Evolutionary conservation across 2,797 vertebrate species (phyloP), one percentile per base, ranked within the genome.

Genomic region (Bufotes viridis): DNA sequence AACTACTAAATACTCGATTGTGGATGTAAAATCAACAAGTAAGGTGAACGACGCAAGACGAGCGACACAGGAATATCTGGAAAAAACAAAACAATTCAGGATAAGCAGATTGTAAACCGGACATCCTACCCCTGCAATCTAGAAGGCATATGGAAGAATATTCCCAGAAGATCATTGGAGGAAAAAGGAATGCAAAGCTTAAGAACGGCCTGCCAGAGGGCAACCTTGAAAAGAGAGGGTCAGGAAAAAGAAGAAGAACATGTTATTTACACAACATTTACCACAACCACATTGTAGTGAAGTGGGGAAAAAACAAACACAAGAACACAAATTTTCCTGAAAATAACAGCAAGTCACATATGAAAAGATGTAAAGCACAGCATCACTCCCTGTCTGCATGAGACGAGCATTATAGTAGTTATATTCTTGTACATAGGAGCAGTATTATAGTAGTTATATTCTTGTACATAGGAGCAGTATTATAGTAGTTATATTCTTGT

Each of bases 161-260:
- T 29, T 79, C 57, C 57, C 53, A 79, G 78, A n/a, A 55, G 74
- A 79, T 29, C 24, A 29, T 20, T 26, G 78, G 78, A 60, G 24
- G 78, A 57, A 57, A 15, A 9, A 79, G 57, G 76, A 57, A 57
- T 60, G 78, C 13, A 60, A 79, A 58, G 24, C 24, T 79, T 60
- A 17, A 79, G 17, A 58, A 15, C 24, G 3, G 67, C 18, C 65
- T 6, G 82, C 65, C 65, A 83, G 65, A 57, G 51, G 53, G 29
- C 67, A 72, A 72, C 82, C 82, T 57, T 72, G 65, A 83, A 72
- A 55, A 24, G 78, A 58, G 78, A 11, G 34, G 82, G 26, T 58
- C 51, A 2, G 49, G 67, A 83, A 74, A 67, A 72, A 72, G 57
- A 65, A 81, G 55, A 14, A 83, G 24, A 83, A 72, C 24, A 42